Conservation (phyloP, 2,888 invertebrate genomes). For the Meta bourneti region DNA sequence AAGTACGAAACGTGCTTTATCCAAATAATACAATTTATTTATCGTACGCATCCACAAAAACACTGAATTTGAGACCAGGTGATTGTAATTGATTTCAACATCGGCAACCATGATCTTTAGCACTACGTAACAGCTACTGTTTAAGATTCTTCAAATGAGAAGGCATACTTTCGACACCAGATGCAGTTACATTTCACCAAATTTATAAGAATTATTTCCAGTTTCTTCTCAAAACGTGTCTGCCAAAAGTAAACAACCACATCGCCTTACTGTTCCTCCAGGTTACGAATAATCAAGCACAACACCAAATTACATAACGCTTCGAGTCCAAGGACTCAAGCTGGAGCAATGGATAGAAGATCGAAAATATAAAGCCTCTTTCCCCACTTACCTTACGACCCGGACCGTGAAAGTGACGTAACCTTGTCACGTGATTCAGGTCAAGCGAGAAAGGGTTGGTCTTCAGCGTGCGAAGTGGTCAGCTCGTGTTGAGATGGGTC, state of each 20-base stretch:
- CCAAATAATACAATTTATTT: no score
- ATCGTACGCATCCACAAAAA: no score
- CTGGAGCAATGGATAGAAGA: not conserved
- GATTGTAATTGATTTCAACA: no score
- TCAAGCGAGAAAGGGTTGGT: not conserved
- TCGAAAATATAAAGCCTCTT: not conserved
- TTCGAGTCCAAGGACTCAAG: not conserved
- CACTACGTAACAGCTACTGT: no score
- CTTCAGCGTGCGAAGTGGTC: not conserved
- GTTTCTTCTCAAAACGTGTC: no score
- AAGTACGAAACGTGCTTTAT: no score
- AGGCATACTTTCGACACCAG: no score
- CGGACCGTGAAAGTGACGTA: slow-evolving; percentile 1
- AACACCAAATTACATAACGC: not conserved
- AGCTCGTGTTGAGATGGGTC: not conserved
- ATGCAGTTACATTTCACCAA: no score
- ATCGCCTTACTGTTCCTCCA: not conserved
- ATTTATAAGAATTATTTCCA: no score
- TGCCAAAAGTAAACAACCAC: not conserved
- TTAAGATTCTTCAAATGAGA: no score
- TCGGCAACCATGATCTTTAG: no score
- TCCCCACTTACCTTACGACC: not conserved
- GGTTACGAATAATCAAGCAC: not conserved
- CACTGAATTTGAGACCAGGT: no score
- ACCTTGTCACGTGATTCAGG: not conserved